Conservation (phyloP, 2,113 vertebrate species). For the Alethe diademata region DNA sequence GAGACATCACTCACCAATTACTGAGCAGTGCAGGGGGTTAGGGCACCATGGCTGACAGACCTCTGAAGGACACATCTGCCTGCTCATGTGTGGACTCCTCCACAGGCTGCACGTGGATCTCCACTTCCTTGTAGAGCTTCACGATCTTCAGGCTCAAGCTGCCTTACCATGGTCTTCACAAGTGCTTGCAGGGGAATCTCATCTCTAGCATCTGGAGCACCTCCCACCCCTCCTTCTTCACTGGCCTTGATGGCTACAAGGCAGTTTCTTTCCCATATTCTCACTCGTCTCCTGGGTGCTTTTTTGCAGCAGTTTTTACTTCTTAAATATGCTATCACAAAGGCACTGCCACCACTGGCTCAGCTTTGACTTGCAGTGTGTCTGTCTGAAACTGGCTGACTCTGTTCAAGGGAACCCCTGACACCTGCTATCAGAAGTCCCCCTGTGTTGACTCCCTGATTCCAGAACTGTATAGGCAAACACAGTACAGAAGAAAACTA, state of each 20-base stretch:
- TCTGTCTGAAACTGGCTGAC: rapidly evolving
- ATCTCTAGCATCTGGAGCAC: neutral
- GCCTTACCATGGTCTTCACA: too few species aligned
- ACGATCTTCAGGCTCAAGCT: neutral
- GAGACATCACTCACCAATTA: neutral
- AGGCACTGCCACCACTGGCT: neutral
- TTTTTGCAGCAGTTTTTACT: too few species aligned
- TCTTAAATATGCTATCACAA: neutral
- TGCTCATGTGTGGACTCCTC: neutral
- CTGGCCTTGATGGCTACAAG: too few species aligned
- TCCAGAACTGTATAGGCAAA: neutral
- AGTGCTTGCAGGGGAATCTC: neutral
- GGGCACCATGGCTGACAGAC: neutral
- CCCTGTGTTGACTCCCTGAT: neutral
- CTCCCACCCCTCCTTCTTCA: neutral
- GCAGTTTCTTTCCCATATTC: neutral
- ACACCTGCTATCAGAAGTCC: neutral
- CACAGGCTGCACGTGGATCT: neutral
- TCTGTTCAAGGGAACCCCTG: neutral
- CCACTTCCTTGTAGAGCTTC: neutral
- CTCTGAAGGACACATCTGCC: neutral
- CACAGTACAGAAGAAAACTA: neutral
- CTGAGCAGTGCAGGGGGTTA: rapidly evolving
- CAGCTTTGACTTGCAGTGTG: neutral
- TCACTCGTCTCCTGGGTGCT: too few species aligned